Evolutionary conservation across 37 sponge, comb jelly and placozoan genomes (phyloP).

Genomic region (Beroe ovata): DNA sequence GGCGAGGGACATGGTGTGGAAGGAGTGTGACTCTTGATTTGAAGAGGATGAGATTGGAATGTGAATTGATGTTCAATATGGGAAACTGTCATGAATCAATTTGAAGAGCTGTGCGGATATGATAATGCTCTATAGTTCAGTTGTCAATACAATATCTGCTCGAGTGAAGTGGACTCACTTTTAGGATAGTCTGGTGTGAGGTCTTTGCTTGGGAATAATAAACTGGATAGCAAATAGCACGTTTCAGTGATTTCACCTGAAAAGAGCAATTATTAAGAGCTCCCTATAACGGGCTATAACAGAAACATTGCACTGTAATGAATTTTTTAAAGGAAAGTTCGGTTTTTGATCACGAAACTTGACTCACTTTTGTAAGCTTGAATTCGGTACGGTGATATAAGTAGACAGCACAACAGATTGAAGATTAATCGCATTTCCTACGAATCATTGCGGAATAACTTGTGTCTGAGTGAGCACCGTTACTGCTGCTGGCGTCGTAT

Average conservation of each 20-base stretch:
- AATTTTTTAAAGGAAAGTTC: background rate
- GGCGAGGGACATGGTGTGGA: no score
- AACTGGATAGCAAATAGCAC: background rate
- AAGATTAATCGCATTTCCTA: slow-evolving; percentile 50
- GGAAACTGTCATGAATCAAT: no score
- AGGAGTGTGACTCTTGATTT: no score
- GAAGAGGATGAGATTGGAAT: no score
- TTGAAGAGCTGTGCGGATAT: no score
- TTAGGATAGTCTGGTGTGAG: slow-evolving; percentile 24
- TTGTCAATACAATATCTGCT: no score
- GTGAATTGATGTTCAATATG: no score
- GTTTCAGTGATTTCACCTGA: background rate
- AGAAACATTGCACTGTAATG: no score
- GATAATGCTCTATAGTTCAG: no score
- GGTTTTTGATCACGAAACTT: background rate
- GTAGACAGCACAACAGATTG: background rate
- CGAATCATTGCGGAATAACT: background rate
- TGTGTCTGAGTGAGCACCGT: no score
- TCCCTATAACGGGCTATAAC: no score
- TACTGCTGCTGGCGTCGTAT: no score
- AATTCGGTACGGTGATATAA: background rate
- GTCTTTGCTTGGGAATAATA: slow-evolving; percentile 9
- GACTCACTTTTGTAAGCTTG: background rate
- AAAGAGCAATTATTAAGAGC: background rate
- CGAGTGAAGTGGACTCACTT: slow-evolving; percentile 41